These are phyloP conservation scores for Bambusicola thoracicus DNA, from an alignment of 2,113 vertebrate species.

Conservation along the genomic window DNA sequence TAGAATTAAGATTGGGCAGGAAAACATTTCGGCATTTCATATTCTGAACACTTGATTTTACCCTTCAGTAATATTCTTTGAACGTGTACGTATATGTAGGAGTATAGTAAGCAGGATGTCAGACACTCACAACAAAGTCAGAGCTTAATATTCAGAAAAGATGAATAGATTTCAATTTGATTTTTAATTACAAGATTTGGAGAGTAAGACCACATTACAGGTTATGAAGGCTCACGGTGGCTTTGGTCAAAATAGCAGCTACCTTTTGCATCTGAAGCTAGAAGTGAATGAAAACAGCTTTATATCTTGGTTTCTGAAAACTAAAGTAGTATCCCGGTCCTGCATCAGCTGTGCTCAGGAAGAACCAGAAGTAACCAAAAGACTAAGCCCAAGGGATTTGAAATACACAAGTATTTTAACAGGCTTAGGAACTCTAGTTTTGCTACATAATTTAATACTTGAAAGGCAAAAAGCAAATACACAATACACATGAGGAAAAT, in stretches of 20 bases:
- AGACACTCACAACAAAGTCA: neutral
- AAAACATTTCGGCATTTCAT: constrained; percentile 7
- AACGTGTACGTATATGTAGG: neutral
- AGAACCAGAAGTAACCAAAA: neutral
- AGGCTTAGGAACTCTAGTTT: neutral
- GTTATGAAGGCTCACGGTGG: neutral
- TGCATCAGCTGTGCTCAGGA: neutral
- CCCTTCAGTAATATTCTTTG: neutral
- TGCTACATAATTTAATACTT: neutral
- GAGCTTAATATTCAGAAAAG: neutral
- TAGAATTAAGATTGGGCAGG: neutral
- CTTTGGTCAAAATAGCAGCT: neutral
- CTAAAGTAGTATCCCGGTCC: neutral
- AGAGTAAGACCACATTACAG: neutral
- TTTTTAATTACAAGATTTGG: neutral
- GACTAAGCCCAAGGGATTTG: neutral
- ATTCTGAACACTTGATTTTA: neutral
- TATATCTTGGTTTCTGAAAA: neutral
- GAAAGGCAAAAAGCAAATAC: neutral
- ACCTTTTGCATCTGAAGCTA: neutral
- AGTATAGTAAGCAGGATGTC: neutral
- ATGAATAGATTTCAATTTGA: neutral
- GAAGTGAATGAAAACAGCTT: neutral
- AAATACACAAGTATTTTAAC: neutral
- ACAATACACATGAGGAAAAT: neutral